Conservation (phyloP, 2,113 vertebrate species). For the Periophthalmus modestus region DNA sequence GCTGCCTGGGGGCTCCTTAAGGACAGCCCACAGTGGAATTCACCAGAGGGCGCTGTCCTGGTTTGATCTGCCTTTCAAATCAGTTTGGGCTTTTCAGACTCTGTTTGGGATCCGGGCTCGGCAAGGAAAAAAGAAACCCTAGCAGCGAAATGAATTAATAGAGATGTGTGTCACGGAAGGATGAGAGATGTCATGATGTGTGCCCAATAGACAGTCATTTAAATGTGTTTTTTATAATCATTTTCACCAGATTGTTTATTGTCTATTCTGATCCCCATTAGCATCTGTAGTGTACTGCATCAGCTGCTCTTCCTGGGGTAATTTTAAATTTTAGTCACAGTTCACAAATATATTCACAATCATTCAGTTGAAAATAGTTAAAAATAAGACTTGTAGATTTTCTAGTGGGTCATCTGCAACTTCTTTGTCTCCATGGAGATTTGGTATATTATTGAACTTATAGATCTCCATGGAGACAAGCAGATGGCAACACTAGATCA, state of each 20-base stretch:
- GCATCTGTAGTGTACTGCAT: too few species aligned
- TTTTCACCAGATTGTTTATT: background rate
- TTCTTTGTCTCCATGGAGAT: background rate
- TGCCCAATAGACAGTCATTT: background rate
- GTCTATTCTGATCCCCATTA: too few species aligned
- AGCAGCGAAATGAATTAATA: conserved; percentile 14
- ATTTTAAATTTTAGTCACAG: too few species aligned
- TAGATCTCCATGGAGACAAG: too few species aligned
- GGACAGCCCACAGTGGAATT: conserved; percentile 9
- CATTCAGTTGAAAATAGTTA: too few species aligned
- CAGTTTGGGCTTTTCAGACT: conserved; percentile 22
- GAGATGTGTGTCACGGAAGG: background rate
- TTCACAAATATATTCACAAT: too few species aligned
- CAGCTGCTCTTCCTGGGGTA: too few species aligned
- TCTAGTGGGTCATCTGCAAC: too few species aligned
- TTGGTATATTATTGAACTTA: too few species aligned
- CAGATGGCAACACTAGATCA: too few species aligned
- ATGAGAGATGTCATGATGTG: background rate
- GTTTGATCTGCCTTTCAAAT: conserved; percentile 49
- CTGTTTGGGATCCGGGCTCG: conserved; percentile 10
- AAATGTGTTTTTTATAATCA: background rate
- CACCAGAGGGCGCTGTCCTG: conserved; percentile 21
- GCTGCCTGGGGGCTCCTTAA: conserved; percentile 7
- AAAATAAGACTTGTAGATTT: too few species aligned
- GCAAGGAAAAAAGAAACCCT: conserved; percentile 1